A percentile compares a stretch with the other conserved stretches of the same genome.
These are phyloP conservation scores for Glareola pratincola DNA, from an alignment of 2,113 vertebrate genomes.

Conservation along the genomic window DNA sequence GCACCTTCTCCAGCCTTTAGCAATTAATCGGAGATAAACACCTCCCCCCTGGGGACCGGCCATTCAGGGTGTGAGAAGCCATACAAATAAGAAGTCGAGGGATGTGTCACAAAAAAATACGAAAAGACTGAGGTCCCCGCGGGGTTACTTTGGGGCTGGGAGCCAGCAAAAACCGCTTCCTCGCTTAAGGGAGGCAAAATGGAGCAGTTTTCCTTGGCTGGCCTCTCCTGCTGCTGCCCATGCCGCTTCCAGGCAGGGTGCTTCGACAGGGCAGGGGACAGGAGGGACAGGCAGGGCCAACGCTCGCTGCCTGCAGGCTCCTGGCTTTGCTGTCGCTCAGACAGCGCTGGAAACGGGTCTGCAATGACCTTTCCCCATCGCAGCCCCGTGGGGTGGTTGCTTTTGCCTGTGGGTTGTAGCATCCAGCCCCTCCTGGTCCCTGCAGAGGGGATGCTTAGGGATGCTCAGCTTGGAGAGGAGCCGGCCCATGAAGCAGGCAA, in stretches of 20 bases:
- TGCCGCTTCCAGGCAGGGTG: background rate
- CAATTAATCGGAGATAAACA: background rate
- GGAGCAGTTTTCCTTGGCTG: constrained; percentile 21
- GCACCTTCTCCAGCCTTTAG: background rate
- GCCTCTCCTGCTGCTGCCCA: background rate
- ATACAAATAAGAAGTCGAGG: background rate
- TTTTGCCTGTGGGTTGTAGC: background rate
- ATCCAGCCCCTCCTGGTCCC: background rate
- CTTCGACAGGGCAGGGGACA: background rate
- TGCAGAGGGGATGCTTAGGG: background rate
- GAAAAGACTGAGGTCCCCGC: background rate
- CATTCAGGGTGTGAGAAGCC: background rate
- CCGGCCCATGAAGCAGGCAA: accelerated
- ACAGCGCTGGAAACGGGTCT: background rate
- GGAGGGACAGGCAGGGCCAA: background rate
- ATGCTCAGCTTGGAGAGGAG: background rate
- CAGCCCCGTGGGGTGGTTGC: background rate
- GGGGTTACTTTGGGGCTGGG: background rate
- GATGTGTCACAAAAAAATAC: background rate
- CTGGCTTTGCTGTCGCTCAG: background rate
- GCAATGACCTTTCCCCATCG: background rate
- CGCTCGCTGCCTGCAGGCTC: background rate
- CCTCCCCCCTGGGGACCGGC: background rate
- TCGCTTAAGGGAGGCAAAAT: background rate
- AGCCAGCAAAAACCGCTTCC: constrained; percentile 3